phyloP scores from a whole-genome alignment of 1,140 invertebrate genomes.

The Drosophila nannoptera region DNA sequence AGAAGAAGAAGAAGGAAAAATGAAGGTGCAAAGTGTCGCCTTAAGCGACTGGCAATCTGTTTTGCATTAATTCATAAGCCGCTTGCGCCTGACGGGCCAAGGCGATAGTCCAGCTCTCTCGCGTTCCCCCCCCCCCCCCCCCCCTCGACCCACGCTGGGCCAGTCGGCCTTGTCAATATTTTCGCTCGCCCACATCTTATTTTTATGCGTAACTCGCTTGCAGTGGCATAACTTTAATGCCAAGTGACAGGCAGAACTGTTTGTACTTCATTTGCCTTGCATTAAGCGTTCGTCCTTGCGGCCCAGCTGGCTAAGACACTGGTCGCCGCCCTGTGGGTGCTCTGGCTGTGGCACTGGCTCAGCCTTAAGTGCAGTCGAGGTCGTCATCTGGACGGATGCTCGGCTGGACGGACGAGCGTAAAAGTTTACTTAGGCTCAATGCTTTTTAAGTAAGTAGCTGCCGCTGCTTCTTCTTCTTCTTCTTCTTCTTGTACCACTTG shows the following conservation, averaged over 20 bases:
- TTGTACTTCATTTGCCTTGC: slow-evolving; percentile 74
- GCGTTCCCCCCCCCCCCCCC: neutral
- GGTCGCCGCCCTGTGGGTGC: neutral
- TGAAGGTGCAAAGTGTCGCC: slow-evolving; percentile 73
- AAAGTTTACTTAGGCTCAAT: slow-evolving; percentile 77
- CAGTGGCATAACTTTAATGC: slow-evolving; percentile 64
- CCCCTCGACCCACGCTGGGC: slow-evolving; percentile 1
- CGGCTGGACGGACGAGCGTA: slow-evolving; percentile 41
- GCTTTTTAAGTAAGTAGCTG: slow-evolving; percentile 76
- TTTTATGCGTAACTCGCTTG: slow-evolving; percentile 57
- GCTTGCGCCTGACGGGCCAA: slow-evolving; percentile 57
- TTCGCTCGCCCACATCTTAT: slow-evolving; percentile 36
- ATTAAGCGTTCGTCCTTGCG: slow-evolving; percentile 59
- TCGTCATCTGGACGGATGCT: slow-evolving; percentile 31
- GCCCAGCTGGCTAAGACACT: slow-evolving; percentile 7
- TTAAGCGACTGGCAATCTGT: slow-evolving; percentile 68
- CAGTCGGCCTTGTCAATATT: slow-evolving; percentile 45
- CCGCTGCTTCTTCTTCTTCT: slow-evolving; percentile 19
- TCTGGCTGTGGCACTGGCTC: slow-evolving; percentile 27
- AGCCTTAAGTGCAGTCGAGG: slow-evolving; percentile 67
- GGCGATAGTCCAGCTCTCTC: slow-evolving; percentile 10
- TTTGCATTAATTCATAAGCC: slow-evolving; percentile 76
- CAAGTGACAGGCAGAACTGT: slow-evolving; percentile 42
- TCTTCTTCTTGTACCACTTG: slow-evolving; percentile 32
- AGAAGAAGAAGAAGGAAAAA: slow-evolving; percentile 24